Conservation (phyloP, 2,113 vertebrate genomes). For the Larimichthys polyactis region DNA sequence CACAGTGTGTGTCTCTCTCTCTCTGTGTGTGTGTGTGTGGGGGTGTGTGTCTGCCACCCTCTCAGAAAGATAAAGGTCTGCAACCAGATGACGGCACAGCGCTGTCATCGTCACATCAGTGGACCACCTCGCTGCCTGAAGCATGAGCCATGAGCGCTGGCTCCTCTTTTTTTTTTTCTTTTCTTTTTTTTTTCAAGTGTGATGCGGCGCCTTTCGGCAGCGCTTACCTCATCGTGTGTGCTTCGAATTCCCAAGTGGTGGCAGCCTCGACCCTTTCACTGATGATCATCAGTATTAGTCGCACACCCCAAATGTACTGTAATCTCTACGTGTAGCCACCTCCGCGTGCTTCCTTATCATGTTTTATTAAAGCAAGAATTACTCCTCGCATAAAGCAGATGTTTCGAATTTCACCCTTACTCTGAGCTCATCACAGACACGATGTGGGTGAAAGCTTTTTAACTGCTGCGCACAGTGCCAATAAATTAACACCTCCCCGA, state of each 20-base stretch:
- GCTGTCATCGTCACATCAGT: slow-evolving; percentile 32
- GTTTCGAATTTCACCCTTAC: slow-evolving; percentile 30
- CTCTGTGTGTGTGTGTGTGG: slow-evolving; percentile 12
- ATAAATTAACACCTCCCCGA: slow-evolving; percentile 35
- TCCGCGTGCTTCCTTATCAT: background rate
- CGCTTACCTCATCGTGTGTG: slow-evolving; percentile 68
- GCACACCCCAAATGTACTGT: slow-evolving; percentile 10
- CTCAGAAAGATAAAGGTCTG: slow-evolving; percentile 46
- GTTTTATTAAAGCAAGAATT: slow-evolving; percentile 46
- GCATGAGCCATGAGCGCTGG: slow-evolving; percentile 19
- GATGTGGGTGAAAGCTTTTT: slow-evolving; percentile 50
- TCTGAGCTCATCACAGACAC: slow-evolving; percentile 33
- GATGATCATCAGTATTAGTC: slow-evolving; percentile 18
- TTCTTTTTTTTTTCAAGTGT: slow-evolving; percentile 1
- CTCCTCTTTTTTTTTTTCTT: too few relatives aligned
- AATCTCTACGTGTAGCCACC: slow-evolving; percentile 3
- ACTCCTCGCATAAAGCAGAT: slow-evolving; percentile 26
- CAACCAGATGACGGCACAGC: slow-evolving; percentile 42
- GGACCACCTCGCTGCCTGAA: slow-evolving; percentile 19
- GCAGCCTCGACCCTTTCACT: background rate
- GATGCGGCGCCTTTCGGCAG: slow-evolving; percentile 44
- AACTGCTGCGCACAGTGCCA: slow-evolving; percentile 30
- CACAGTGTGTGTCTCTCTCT: slow-evolving; percentile 27
- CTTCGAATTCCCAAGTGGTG: slow-evolving; percentile 54
- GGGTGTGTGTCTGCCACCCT: slow-evolving; percentile 39